A percentile compares a stretch with the other conserved stretches of the same genome.
phyloP scores from a whole-genome alignment of 2,113 vertebrate genomes.

The Nestor notabilis region DNA sequence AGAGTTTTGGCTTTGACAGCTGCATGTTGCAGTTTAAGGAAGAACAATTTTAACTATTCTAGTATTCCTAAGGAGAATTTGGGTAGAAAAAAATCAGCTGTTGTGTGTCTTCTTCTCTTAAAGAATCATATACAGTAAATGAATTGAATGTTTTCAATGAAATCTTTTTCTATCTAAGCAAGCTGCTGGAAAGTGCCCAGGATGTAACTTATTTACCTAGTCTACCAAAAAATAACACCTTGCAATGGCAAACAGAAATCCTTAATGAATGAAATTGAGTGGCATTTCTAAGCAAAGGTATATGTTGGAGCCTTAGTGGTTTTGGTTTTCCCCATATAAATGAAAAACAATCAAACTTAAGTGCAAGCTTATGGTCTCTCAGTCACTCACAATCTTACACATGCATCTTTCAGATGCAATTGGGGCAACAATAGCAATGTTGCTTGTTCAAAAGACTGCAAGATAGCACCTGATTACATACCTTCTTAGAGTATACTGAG shows the following conservation, averaged over 20 bases:
- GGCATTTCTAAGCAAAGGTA: not conserved
- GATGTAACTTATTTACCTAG: not conserved
- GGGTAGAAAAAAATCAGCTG: not conserved
- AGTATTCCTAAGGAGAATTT: not conserved
- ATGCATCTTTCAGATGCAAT: constrained; percentile 38
- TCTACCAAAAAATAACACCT: not conserved
- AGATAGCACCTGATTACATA: not conserved
- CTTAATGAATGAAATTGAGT: not conserved
- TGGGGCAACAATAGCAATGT: not conserved
- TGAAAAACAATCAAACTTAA: not conserved
- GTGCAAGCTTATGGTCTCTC: not conserved
- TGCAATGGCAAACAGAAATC: not conserved
- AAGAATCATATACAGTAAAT: not conserved
- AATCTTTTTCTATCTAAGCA: not conserved
- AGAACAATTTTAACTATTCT: not conserved
- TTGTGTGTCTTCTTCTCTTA: not conserved
- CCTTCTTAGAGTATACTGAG: not conserved
- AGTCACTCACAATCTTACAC: not conserved
- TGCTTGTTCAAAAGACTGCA: not conserved
- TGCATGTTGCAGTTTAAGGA: not conserved
- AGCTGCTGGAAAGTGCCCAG: not conserved
- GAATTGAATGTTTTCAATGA: not conserved
- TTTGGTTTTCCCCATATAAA: not conserved
- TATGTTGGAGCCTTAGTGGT: not conserved
- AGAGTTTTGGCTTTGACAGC: not conserved